A percentile compares a stretch with the other conserved stretches of the same genome.
These are phyloP conservation scores for Pelagia noctiluca DNA, from an alignment of 30 jellyfish, hydroid and myxozoan genomes.

Conservation along the genomic window DNA sequence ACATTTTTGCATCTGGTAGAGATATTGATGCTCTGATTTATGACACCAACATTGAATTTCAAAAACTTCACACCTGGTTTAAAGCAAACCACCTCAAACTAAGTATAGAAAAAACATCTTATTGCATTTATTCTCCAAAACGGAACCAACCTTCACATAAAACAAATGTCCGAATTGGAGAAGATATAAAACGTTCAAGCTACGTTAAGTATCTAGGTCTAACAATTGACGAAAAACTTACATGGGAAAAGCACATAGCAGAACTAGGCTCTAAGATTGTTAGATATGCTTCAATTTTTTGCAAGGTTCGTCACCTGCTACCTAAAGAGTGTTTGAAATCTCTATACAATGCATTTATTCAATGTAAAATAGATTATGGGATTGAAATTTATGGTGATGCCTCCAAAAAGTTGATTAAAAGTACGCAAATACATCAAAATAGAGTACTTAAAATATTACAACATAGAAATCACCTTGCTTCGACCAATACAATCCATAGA, in stretches of 20 bases:
- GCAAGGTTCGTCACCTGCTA: not conserved
- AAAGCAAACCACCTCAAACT: not conserved
- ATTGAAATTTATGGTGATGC: slow-evolving; percentile 2
- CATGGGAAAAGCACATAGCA: not conserved
- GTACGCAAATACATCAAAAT: not conserved
- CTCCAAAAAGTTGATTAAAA: not conserved
- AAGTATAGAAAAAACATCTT: not conserved
- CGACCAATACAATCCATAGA: not conserved
- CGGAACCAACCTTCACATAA: not conserved
- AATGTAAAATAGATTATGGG: not conserved
- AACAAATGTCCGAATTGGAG: not conserved
- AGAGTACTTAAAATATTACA: not conserved
- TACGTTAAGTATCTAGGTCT: not conserved
- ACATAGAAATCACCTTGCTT: not conserved
- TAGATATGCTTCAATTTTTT: not conserved
- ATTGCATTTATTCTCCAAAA: not conserved
- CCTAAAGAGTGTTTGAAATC: not conserved
- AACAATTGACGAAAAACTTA: not conserved
- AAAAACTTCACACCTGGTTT: not conserved
- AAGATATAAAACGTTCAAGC: not conserved
- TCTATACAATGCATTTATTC: not conserved
- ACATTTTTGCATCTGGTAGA: not conserved
- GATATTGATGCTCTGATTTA: not conserved
- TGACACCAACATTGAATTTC: not conserved
- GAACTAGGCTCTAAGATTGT: not conserved